These are phyloP conservation scores for Bembecia ichneumoniformis DNA, from an alignment of 2,888 invertebrate species.

Conservation along the genomic window DNA sequence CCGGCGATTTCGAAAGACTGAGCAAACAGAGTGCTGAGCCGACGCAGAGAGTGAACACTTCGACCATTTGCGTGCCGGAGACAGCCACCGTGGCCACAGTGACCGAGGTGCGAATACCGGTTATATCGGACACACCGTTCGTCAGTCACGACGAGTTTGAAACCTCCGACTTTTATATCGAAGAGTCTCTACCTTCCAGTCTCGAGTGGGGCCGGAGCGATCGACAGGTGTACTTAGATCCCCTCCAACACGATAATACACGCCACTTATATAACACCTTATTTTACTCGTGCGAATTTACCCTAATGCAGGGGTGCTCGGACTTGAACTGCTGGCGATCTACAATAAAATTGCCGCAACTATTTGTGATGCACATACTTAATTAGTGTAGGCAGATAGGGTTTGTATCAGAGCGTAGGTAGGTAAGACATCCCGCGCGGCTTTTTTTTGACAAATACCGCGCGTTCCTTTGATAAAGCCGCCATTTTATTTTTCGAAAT, in stretches of 20 bases:
- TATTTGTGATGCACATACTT: background rate
- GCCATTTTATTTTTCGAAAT: too few relatives aligned
- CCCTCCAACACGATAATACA: background rate
- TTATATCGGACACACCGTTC: slow-evolving; percentile 25
- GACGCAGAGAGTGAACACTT: slow-evolving; percentile 45
- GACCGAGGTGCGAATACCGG: slow-evolving; percentile 70
- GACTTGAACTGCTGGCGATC: too few relatives aligned
- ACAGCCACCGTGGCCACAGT: slow-evolving; percentile 68
- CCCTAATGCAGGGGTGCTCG: too few relatives aligned
- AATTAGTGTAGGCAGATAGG: slow-evolving; percentile 22
- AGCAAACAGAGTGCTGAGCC: slow-evolving; percentile 72
- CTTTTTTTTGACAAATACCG: too few relatives aligned
- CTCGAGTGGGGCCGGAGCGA: slow-evolving; percentile 77
- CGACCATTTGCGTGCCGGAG: slow-evolving; percentile 55
- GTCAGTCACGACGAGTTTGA: slow-evolving; percentile 74
- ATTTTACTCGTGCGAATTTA: too few relatives aligned
- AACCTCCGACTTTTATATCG: slow-evolving; percentile 89
- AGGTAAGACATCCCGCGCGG: too few relatives aligned
- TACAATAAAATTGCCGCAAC: too few relatives aligned
- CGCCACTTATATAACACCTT: slow-evolving; percentile 15
- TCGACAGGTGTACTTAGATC: slow-evolving; percentile 51
- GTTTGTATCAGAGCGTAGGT: too few relatives aligned
- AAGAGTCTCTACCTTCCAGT: slow-evolving; percentile 89
- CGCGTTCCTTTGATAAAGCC: too few relatives aligned
- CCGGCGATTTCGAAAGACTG: slow-evolving; percentile 87